Evolutionary conservation across 2,797 vertebrate genomes (phyloP).

Genomic region (Melanotaenia parkinsoni): DNA sequence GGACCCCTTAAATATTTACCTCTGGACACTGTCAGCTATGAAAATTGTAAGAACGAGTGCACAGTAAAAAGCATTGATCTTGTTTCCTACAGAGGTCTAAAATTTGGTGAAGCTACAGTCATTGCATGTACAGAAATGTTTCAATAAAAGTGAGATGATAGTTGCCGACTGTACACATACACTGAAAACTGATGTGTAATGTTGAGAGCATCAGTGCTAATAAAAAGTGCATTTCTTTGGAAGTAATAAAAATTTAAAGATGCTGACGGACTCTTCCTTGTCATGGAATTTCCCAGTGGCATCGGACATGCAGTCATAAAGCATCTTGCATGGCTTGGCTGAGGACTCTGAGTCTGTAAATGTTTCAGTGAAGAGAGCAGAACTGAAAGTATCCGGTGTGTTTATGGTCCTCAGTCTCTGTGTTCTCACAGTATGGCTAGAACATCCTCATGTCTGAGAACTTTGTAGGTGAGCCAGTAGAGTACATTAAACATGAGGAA

Average conservation of each 20-base stretch:
- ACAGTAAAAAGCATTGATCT: constrained; percentile 4
- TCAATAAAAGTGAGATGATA: constrained; percentile 21
- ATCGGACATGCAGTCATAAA: constrained; percentile 58
- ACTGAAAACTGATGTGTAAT: constrained; percentile 38
- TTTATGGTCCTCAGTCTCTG: constrained; percentile 23
- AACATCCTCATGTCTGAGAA: constrained; percentile 88
- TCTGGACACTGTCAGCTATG: constrained; percentile 17
- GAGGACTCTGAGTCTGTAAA: constrained; percentile 58
- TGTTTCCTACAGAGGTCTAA: constrained; percentile 21
- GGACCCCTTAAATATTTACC: constrained; percentile 5
- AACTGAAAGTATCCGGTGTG: constrained; percentile 37
- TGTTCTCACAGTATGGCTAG: constrained; percentile 77
- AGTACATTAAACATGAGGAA: constrained; percentile 96
- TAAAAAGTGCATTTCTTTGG: constrained; percentile 57
- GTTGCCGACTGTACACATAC: constrained; percentile 27
- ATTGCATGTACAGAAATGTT: constrained; percentile 16
- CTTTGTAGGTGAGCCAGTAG: constrained; percentile 96
- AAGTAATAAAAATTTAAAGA: constrained; percentile 55
- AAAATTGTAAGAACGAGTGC: constrained; percentile 1
- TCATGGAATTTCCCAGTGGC: constrained; percentile 25
- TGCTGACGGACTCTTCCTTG: constrained; percentile 41
- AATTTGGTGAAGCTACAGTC: constrained; percentile 23
- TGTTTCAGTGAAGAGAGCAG: constrained; percentile 56
- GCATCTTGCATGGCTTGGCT: constrained; percentile 37
- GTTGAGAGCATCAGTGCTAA: constrained; percentile 43